These are phyloP conservation scores for Contarinia nasturtii DNA, from an alignment of 1,140 invertebrate genomes.

Conservation along the genomic window DNA sequence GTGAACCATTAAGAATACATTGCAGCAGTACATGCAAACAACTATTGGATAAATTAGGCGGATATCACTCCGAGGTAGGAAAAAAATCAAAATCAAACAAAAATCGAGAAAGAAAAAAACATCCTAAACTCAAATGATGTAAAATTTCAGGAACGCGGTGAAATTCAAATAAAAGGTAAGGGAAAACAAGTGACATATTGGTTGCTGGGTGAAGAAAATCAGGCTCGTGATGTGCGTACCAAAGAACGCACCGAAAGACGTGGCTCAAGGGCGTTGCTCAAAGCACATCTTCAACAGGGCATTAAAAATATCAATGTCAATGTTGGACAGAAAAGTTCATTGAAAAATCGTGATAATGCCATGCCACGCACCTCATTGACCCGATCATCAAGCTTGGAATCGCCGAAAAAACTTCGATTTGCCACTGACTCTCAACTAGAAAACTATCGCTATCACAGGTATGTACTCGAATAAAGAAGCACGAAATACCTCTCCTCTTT, in stretches of 20 bases:
- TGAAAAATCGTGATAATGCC: constrained; percentile 27
- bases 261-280: constrained; percentile 17
- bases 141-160: constrained; percentile 46
- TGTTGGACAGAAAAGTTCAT: constrained; percentile 34
- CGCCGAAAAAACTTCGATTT: constrained; percentile 57
- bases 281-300: constrained; percentile 10
- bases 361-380: constrained; percentile 17
- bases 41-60: constrained; percentile 54
- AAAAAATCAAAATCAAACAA: too few relatives aligned
- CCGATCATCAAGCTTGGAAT: constrained; percentile 56
- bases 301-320: constrained; percentile 9
- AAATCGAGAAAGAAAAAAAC: too few relatives aligned
- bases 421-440: constrained; percentile 46
- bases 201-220: constrained; percentile 55
- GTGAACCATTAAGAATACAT: constrained; percentile 70
- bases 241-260: constrained; percentile 28
- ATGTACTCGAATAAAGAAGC: too few relatives aligned
- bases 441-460: constrained; percentile 34
- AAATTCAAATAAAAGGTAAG: constrained; percentile 73
- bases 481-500: too few relatives aligned
- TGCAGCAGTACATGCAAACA: constrained; percentile 56
- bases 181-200: constrained; percentile 72
- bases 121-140: too few relatives aligned
- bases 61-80: constrained; percentile 35
- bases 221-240: constrained; percentile 28